These are phyloP conservation scores for Poeciliopsis paucimaculata DNA, from an alignment of 2,797 vertebrate species.

Conservation along the genomic window DNA sequence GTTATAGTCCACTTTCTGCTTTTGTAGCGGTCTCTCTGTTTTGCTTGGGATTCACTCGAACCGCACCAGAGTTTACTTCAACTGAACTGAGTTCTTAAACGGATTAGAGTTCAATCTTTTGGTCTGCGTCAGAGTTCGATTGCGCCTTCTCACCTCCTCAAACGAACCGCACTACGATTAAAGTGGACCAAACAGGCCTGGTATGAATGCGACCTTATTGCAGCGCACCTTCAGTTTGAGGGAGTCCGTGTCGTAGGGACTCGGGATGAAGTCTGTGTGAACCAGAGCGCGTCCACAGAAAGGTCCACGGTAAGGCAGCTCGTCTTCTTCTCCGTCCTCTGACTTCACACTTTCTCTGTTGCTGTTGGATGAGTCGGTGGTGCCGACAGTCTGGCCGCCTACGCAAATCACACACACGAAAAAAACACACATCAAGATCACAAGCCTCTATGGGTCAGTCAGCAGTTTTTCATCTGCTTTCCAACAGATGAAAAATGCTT, in stretches of 20 bases:
- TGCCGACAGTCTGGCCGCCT: constrained; percentile 96
- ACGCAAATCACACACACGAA: constrained; percentile 55
- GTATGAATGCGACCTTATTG: not conserved
- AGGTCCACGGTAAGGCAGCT: constrained; percentile 92
- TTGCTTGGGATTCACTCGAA: too few species aligned
- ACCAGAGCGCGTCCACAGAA: constrained; percentile 93
- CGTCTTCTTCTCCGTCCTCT: constrained; percentile 96
- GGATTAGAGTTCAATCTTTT: too few species aligned
- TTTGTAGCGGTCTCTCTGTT: too few species aligned
- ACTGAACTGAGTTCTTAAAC: too few species aligned
- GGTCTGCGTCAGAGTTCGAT: too few species aligned
- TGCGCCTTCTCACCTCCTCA: too few species aligned
- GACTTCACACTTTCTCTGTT: constrained; percentile 98
- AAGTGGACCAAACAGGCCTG: too few species aligned
- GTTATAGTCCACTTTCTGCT: too few species aligned
- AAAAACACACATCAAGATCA: constrained; percentile 5
- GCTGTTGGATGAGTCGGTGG: constrained; percentile 96
- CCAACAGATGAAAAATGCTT: not conserved
- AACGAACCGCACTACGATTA: too few species aligned
- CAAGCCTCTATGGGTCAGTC: not conserved
- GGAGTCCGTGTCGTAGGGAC: constrained; percentile 92
- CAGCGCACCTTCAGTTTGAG: constrained; percentile 90
- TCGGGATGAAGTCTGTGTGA: constrained; percentile 92
- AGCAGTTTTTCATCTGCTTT: constrained; percentile 4
- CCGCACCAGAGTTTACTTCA: too few species aligned